phyloP scores from a whole-genome alignment of 2,888 invertebrate genomes.

The Aphidoletes aphidimyza region DNA sequence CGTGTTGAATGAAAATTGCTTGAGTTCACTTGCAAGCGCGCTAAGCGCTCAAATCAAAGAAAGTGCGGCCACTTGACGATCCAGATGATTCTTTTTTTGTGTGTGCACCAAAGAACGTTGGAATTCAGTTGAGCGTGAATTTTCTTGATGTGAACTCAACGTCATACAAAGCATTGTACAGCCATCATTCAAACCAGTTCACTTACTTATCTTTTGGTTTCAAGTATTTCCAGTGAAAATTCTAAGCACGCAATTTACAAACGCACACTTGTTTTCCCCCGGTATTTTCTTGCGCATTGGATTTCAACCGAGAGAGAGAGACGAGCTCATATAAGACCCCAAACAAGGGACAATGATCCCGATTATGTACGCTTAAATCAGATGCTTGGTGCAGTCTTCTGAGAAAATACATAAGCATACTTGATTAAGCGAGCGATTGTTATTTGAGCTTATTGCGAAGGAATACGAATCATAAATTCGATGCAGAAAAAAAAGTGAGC shows the following conservation, averaged over 20 bases:
- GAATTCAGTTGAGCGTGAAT: conserved; percentile 12
- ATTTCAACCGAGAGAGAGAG: no score
- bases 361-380: background rate
- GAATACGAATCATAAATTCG: no score
- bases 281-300: background rate
- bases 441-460: background rate
- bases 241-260: background rate
- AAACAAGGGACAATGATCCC: background rate
- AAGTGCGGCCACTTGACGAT: background rate
- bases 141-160: conserved; percentile 6
- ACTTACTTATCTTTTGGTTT: conserved; percentile 38
- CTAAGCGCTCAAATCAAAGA: conserved; percentile 30
- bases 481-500: no score
- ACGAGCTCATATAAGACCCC: no score
- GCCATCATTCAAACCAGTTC: background rate
- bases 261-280: background rate
- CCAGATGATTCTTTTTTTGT: background rate
- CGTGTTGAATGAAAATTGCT: conserved; percentile 25
- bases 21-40: conserved; percentile 26
- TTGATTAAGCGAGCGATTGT: background rate
- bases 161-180: background rate
- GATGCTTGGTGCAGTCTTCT: no score
- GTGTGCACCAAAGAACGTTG: background rate
- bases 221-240: background rate
- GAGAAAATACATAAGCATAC: background rate